Evolutionary conservation across 2,888 invertebrate genomes (phyloP), one percentile per base, ranked within the genome.

Genomic region (Gymnocheta viridis): DNA sequence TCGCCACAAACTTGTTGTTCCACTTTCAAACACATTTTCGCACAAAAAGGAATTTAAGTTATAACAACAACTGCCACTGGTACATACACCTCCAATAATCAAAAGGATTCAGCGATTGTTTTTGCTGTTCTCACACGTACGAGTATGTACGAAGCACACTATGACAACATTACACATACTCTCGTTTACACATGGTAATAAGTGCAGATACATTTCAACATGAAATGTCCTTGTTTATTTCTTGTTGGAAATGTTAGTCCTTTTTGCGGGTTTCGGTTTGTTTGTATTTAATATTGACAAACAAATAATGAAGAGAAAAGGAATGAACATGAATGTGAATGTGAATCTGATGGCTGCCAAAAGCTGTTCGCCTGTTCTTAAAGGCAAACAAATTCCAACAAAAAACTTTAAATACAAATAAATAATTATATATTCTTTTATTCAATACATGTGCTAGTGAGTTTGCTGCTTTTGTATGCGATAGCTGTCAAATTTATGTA

Each of bases 331-430:
- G 4, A 5, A 1, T 24, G 12, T 17, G n/a, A n/a, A n/a, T n/a
- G 12, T 47, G 35, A 12, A 41, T 41, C 41, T 4, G 32, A 4
- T 32, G 38, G 1, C 19, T 47, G 19, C 7, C 7, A 27, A 19
- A 35, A 38, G 22, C 80, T 84, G 80, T 12, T 49, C 47, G 60
- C 80, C 80, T 81, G 72, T 27, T 84, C 60, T 62, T 81, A 62
- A 29, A 29, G n/a, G 49, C 77, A 83, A 64, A 83, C 62, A 84
- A 81, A 81, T 84, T 81, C 72, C 80, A 84, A 81, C 83, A 84
- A 83, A 84, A 80, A 80, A 14, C n/a, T 32, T 49, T 51, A 58
- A 60, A 32, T 44, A 62, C 27, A n/a, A 38, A 38, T 2, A 5
- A 41, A n/a, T 4, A 35, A 10, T 35, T 4, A n/a, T n/a, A n/a